Conservation (phyloP, 92 coral and sea anemone species). For the Metridium senile region DNA sequence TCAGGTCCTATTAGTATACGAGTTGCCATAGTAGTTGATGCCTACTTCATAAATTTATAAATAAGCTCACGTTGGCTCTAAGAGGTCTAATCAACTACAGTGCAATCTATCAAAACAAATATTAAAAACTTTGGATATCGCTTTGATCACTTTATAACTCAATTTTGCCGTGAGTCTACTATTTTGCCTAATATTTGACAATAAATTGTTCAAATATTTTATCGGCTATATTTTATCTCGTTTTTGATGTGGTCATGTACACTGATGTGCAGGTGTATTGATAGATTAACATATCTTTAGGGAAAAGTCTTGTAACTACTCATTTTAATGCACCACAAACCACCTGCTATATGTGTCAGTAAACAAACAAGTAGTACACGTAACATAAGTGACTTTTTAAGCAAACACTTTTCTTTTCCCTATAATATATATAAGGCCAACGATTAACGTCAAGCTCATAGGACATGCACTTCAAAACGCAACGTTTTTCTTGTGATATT, state of each 20-base stretch:
- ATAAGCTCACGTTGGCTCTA: slow-evolving; percentile 14
- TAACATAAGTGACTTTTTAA: too few relatives aligned
- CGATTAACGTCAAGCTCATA: too few relatives aligned
- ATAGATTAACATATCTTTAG: neutral
- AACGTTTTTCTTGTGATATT: too few relatives aligned
- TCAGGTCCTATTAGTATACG: neutral
- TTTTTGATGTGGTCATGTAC: too few relatives aligned
- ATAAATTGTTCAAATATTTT: too few relatives aligned
- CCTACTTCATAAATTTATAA: slow-evolving; percentile 33
- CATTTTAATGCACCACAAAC: neutral
- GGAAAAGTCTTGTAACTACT: neutral
- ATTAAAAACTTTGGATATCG: neutral
- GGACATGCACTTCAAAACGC: too few relatives aligned
- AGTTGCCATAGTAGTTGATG: slow-evolving; percentile 33
- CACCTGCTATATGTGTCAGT: neutral
- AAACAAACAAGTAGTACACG: neutral
- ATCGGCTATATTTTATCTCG: too few relatives aligned
- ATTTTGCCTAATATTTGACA: too few relatives aligned
- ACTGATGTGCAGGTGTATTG: too few relatives aligned
- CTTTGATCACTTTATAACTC: neutral
- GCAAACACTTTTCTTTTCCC: too few relatives aligned
- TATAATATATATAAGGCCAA: too few relatives aligned
- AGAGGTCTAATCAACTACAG: slow-evolving; percentile 8
- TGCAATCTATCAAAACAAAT: neutral
- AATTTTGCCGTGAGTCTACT: too few relatives aligned